These are phyloP conservation scores for Nyleta sp. DNA, from an alignment of 2,888 invertebrate species.

Conservation along the genomic window DNA sequence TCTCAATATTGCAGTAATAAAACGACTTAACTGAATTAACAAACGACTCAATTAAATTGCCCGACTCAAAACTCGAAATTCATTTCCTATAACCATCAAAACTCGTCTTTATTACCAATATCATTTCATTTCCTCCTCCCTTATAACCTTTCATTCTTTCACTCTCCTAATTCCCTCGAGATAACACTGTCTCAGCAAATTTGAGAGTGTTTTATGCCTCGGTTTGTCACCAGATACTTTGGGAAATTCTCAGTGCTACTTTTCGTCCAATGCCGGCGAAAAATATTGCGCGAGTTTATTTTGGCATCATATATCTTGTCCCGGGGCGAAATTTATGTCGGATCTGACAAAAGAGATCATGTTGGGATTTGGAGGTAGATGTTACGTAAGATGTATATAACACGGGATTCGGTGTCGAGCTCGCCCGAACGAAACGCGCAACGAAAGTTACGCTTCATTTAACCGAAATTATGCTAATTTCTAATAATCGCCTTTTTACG, in stretches of 20 bases:
- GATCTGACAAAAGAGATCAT: conserved; percentile 44
- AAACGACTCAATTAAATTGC: too few relatives aligned
- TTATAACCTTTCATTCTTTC: too few relatives aligned
- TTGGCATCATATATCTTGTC: conserved; percentile 24
- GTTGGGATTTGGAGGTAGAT: conserved; percentile 35
- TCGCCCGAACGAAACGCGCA: conserved; percentile 1
- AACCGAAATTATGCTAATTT: conserved; percentile 7
- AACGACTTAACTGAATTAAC: too few relatives aligned
- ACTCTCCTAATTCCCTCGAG: too few relatives aligned
- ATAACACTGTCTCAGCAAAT: background rate
- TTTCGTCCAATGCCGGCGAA: background rate
- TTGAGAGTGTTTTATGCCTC: background rate
- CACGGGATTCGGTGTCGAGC: conserved; percentile 13
- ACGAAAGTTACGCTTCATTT: conserved; percentile 17
- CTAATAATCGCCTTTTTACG: background rate
- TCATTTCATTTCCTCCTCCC: too few relatives aligned
- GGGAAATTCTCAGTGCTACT: background rate
- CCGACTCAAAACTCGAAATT: too few relatives aligned
- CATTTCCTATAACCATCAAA: too few relatives aligned
- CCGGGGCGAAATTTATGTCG: conserved; percentile 31
- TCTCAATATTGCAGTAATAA: too few relatives aligned
- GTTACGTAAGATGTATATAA: conserved; percentile 37
- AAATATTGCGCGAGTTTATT: conserved; percentile 32
- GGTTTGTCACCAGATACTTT: background rate
- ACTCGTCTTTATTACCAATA: too few relatives aligned